These are phyloP conservation scores for Lasioglossum marginatum DNA, from an alignment of 2,888 invertebrate species.

Conservation along the genomic window DNA sequence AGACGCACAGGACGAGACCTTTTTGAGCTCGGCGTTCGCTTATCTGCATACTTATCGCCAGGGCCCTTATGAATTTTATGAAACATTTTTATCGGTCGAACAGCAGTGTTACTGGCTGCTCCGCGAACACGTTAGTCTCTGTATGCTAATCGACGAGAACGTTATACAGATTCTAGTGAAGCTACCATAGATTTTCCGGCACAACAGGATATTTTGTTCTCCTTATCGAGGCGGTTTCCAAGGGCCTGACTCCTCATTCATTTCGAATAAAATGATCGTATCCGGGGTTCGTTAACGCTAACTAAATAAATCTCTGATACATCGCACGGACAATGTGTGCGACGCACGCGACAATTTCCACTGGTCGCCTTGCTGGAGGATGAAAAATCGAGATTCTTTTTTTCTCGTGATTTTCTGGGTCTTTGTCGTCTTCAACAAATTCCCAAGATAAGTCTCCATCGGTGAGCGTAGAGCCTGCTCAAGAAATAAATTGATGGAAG, in stretches of 20 bases:
- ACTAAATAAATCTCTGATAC: slow-evolving; percentile 37
- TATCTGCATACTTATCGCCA: not conserved
- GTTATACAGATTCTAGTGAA: not conserved
- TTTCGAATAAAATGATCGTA: slow-evolving; percentile 38
- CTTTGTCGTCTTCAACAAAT: not conserved
- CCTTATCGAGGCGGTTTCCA: slow-evolving; percentile 11
- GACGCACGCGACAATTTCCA: slow-evolving; percentile 42
- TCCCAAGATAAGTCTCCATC: not conserved
- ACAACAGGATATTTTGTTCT: slow-evolving; percentile 4
- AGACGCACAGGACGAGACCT: not conserved
- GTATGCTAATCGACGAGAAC: not conserved
- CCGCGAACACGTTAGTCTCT: not conserved
- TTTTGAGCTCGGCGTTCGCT: not conserved
- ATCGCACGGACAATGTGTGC: slow-evolving; percentile 13
- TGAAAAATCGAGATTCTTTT: not conserved
- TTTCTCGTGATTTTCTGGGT: not conserved
- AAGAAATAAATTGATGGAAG: not conserved
- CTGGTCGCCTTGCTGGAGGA: not conserved
- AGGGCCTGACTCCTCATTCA: slow-evolving; percentile 8
- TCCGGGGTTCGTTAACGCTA: slow-evolving; percentile 30
- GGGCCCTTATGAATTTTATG: not conserved
- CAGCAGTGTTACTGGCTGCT: not conserved
- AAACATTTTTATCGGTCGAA: not conserved
- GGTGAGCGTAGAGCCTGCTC: not conserved
- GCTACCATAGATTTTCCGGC: not conserved